A percentile compares a stretch with the other conserved stretches of the same genome.
These are phyloP conservation scores for Sakesphorus luctuosus DNA, from an alignment of 2,113 vertebrate species.

Conservation along the genomic window DNA sequence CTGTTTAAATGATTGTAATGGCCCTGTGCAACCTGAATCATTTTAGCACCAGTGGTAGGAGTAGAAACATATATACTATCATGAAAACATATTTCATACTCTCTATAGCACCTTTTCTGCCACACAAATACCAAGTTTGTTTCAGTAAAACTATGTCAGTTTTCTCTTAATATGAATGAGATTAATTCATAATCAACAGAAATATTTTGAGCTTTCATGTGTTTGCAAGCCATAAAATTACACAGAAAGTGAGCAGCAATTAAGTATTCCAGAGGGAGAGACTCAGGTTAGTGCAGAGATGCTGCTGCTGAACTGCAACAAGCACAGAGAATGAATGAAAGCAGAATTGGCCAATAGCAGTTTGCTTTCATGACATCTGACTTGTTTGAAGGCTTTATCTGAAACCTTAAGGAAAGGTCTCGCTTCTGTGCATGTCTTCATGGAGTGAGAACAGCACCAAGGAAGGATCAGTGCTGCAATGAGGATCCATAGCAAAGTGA, in stretches of 20 bases:
- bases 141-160: not conserved
- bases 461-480: not conserved
- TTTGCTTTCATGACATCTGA: not conserved
- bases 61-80: not conserved
- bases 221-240: not conserved
- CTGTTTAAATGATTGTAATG: not conserved
- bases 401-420: not conserved
- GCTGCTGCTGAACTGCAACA: not conserved
- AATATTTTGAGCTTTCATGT: not conserved
- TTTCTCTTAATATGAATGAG: not conserved
- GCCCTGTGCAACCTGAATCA: not conserved
- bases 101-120: not conserved
- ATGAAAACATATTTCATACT: not conserved
- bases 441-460: not conserved
- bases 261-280: not conserved
- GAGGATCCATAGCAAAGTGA: not conserved
- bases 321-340: not conserved
- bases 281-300: not conserved
- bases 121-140: not conserved
- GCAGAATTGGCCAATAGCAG: not conserved
- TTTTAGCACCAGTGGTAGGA: not conserved
- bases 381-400: not conserved
- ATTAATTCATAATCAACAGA: not conserved
- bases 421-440: not conserved
- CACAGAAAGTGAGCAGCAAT: not conserved